Base-by-base conservation (phyloP, 2,113 vertebrate species). In the Platysternon megacephalum region DNA sequence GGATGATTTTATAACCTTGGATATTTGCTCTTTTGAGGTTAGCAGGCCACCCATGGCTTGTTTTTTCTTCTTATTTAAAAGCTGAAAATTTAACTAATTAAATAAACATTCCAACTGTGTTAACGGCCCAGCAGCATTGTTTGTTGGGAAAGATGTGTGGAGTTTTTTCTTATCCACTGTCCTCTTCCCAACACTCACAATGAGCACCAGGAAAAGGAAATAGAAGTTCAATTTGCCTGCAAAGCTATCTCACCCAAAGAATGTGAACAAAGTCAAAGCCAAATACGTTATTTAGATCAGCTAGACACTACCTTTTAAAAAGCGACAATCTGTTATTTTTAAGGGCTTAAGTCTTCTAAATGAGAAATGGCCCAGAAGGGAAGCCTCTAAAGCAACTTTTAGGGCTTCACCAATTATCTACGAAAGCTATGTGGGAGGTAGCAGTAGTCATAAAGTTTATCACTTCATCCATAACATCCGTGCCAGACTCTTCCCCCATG, bases 1-100 rank as follows among this genome's bases (percentile, higher is more conserved):
- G 87, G 97, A 95, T 98, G 95, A 97, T 98, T 98, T 98, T 98
- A 98, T 95, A 96, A 95, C 85, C 87, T 11, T 58, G 95, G 89
- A 80, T 98, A 97, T 98, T 98, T 98, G 96, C 97, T 97, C 85
- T 51, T 97, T 97, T 98, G 98, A 98, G 98, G 98, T 98, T 97
- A 95, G 89, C 86, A 52, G 98, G 97, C 98, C 98, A 98, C 98
- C 98, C 98, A 92, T 96, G 88, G 94, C 96, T 98, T 98, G 97
- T 92, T 97, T 98, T 96, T 96, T 88, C 85, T 97, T 94, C 93
- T 95, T 87, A 95, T 98, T 98, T 97, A 96, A 97, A 96, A 98
- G 92, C 92, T 96, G 94, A 96, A 97, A 96, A 97, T 93, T 93
- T 97, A 96, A 94, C 97, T 98, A 98, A 98, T 98, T 98, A 97